A percentile compares a stretch with the other conserved stretches of the same genome.
phyloP scores from a whole-genome alignment of 2,113 vertebrate species.

The Meles meles region DNA sequence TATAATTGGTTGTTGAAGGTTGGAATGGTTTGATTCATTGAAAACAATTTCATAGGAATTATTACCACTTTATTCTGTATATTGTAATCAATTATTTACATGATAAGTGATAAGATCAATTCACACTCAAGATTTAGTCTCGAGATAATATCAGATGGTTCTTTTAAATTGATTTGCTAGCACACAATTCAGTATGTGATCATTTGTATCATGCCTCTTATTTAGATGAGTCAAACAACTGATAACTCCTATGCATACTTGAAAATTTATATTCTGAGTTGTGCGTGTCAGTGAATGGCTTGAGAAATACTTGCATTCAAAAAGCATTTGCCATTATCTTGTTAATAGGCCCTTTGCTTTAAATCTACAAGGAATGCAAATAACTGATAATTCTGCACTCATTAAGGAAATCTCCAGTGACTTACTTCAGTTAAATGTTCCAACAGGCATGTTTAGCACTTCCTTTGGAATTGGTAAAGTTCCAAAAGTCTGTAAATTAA shows the following conservation, averaged over 20 bases:
- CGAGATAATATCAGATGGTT: conserved; percentile 22
- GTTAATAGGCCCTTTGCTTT: conserved; percentile 85
- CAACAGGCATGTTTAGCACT: conserved; percentile 83
- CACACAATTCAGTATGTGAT: conserved; percentile 44
- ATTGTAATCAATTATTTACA: background rate
- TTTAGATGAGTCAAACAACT: conserved; percentile 75
- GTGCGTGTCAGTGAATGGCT: conserved; percentile 77
- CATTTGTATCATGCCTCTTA: conserved; percentile 65
- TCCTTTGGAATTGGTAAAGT: conserved; percentile 83
- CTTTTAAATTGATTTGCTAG: conserved; percentile 51
- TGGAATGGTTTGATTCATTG: background rate
- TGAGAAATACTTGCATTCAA: conserved; percentile 77
- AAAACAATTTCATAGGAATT: background rate
- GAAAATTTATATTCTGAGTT: conserved; percentile 76
- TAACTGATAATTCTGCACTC: conserved; percentile 86
- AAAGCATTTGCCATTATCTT: conserved; percentile 82
- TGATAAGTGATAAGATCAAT: conserved; percentile 17
- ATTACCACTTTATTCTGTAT: background rate
- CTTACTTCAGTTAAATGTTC: conserved; percentile 85
- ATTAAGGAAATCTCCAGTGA: conserved; percentile 83
- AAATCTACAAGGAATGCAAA: conserved; percentile 86
- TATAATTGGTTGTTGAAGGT: background rate
- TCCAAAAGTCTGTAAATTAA: conserved; percentile 87
- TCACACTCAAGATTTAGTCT: background rate
- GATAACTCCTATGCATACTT: conserved; percentile 66